Percentiles rank a stretch among this genome's conserved stretches.
Conservation (phyloP, 2,888 invertebrate species). For the Eupithecia tripunctaria region DNA sequence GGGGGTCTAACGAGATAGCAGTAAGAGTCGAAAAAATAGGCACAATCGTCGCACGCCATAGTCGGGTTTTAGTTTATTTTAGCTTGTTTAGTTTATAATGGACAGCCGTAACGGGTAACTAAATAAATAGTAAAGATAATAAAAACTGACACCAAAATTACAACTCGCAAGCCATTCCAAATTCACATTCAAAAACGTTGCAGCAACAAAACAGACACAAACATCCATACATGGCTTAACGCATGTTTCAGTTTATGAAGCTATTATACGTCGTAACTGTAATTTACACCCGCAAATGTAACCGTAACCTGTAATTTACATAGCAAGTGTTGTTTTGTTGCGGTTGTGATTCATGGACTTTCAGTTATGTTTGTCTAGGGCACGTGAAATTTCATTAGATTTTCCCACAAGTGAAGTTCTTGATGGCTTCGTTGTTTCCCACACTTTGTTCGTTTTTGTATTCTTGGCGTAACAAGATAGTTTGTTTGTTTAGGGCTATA, state of each 20-base stretch:
- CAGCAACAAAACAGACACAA: conserved; percentile 40
- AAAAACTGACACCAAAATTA: neutral
- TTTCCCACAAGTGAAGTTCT: conserved; percentile 11
- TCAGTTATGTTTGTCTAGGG: conserved; percentile 4
- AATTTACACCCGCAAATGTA: conserved; percentile 53
- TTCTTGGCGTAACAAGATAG: neutral
- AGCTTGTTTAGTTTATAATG: neutral
- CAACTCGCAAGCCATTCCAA: conserved; percentile 1
- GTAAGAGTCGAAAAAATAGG: no score
- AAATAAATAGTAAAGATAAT: neutral
- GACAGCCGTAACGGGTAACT: neutral
- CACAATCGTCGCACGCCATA: no score
- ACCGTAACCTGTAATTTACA: conserved; percentile 40
- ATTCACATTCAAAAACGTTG: neutral
- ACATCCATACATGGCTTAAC: conserved; percentile 51
- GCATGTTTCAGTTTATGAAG: conserved; percentile 59
- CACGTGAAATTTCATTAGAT: conserved; percentile 8
- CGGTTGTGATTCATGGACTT: conserved; percentile 33
- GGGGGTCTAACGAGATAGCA: no score
- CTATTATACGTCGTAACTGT: conserved; percentile 53
- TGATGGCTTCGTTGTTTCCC: neutral
- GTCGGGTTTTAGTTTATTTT: no score
- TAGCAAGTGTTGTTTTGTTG: conserved; percentile 38
- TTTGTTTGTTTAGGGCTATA: no score
- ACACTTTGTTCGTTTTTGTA: neutral